Evolutionary conservation across 2,888 invertebrate genomes (phyloP).

Genomic region (Eupithecia pulchellata): DNA sequence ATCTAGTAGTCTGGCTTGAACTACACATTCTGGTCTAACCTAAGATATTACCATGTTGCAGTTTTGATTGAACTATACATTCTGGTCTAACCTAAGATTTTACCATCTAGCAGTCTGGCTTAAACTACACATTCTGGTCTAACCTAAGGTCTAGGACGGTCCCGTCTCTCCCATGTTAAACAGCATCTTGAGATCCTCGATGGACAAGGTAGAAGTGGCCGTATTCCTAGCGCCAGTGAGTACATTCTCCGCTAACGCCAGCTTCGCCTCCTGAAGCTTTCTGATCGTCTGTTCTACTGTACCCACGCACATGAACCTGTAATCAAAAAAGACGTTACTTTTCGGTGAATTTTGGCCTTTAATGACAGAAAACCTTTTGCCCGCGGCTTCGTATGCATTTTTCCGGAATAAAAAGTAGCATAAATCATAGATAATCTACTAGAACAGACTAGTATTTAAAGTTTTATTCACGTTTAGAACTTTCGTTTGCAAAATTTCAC

Average conservation of each 20-base stretch:
- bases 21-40: no score
- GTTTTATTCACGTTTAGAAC: no score
- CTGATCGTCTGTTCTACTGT: slow-evolving; percentile 96
- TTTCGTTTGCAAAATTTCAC: no score
- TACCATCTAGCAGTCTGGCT: no score
- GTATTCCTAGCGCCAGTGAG: slow-evolving; percentile 89
- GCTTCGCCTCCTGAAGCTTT: slow-evolving; percentile 91
- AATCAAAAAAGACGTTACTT: neutral
- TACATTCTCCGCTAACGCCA: slow-evolving; percentile 91
- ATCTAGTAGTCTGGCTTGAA: no score
- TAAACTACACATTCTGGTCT: no score
- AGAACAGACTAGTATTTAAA: no score
- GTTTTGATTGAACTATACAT: no score
- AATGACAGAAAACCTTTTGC: neutral
- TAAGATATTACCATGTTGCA: no score
- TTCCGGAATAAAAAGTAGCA: neutral
- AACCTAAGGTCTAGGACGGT: neutral
- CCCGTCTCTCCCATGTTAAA: slow-evolving; percentile 83
- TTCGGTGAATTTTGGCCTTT: neutral
- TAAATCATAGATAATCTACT: no score
- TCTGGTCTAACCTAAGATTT: neutral
- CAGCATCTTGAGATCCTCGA: slow-evolving; percentile 91
- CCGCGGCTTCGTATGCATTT: no score
- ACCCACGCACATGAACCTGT: slow-evolving; percentile 91
- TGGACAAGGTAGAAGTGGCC: slow-evolving; percentile 88